Evolutionary conservation across 1,140 invertebrate species (phyloP), one percentile per base, ranked within the genome.

Genomic region (Anastrepha ludens): DNA sequence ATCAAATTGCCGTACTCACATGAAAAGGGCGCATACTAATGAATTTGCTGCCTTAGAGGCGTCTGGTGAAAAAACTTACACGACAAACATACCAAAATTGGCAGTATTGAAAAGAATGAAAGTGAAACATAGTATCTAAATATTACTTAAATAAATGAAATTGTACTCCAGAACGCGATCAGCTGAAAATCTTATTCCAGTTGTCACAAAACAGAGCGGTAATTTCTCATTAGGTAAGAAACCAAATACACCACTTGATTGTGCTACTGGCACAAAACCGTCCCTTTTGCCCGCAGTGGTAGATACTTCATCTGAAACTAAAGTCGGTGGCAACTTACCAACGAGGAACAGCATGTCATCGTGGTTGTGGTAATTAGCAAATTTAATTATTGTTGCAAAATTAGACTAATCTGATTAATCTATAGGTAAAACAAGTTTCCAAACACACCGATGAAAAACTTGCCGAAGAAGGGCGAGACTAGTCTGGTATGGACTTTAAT

Each of bases 1-100:
- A 4, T 91, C 91, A 8, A 94, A 93, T 88, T 93, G 93, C 88
- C 90, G 93, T 17, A 91, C 90, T 74, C 93, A 94, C 87, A 93
- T 93, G 89, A 90, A 91, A 62, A 89, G 91, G n/a, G 89, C 91
- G 88, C 93, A 94, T 88, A 91, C 93, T 1, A 88, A 90, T 60
- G 93, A 93, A 86, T 89, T 93, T 55, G 89, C 90, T 2, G 88
- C 89, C 9, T 74, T 89, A 47, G 91, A 92, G 86, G 89, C 89
- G 8, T 58, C 88, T 9, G 88, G 88, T 4, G 86, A 55, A 62
- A 92, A 90, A 74, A 86, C 85, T 39, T 91, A 91, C 85, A 92
- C 91, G 60, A 89, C 90, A 8, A 93, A 93, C 87, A 93, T 93
- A 87, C 92, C 92, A 58, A 93, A 92, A 67, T 74, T 93, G 74